Percentiles rank a stretch among this genome's conserved stretches.
phyloP scores from a whole-genome alignment of 2,113 vertebrate species.

The Cynoglossus semilaevis region DNA sequence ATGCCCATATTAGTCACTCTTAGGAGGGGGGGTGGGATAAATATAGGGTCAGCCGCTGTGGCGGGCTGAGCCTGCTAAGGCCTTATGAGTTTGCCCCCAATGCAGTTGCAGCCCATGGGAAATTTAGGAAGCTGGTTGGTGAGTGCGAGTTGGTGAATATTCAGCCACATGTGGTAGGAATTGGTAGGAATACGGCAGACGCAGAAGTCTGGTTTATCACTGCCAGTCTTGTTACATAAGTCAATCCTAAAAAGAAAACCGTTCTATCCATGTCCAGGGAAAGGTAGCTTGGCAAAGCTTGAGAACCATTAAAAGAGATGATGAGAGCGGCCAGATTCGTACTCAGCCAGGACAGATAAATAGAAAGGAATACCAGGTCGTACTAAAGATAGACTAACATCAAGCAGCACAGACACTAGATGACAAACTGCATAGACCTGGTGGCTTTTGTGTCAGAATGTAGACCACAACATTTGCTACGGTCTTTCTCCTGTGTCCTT shows the following conservation, averaged over 20 bases:
- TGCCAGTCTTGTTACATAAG: too few relatives aligned
- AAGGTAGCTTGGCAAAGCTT: constrained; percentile 6
- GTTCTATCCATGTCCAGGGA: neutral
- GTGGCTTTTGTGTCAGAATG: constrained; percentile 21
- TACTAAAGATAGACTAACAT: constrained; percentile 44
- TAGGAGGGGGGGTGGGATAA: constrained; percentile 58
- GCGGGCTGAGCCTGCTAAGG: constrained; percentile 40
- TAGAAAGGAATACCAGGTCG: constrained; percentile 24
- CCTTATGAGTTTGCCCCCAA: constrained; percentile 42
- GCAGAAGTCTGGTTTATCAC: too few relatives aligned
- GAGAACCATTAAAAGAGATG: constrained; percentile 5
- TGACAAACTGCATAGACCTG: neutral
- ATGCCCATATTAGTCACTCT: constrained; percentile 73
- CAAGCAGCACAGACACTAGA: neutral
- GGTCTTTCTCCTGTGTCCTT: neutral
- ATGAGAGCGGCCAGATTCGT: constrained; percentile 12
- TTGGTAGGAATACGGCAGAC: constrained; percentile 12
- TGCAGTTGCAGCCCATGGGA: constrained; percentile 23
- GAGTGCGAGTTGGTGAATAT: constrained; percentile 12
- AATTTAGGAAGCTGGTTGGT: constrained; percentile 16
- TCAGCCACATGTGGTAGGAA: neutral
- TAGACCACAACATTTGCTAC: neutral
- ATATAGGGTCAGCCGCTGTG: constrained; percentile 62
- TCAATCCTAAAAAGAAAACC: too few relatives aligned
- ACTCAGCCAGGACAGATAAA: constrained; percentile 22